Evolutionary conservation across 2,797 vertebrate species (phyloP), one percentile per base, ranked within the genome.

Genomic region (Harpagifer antarcticus): DNA sequence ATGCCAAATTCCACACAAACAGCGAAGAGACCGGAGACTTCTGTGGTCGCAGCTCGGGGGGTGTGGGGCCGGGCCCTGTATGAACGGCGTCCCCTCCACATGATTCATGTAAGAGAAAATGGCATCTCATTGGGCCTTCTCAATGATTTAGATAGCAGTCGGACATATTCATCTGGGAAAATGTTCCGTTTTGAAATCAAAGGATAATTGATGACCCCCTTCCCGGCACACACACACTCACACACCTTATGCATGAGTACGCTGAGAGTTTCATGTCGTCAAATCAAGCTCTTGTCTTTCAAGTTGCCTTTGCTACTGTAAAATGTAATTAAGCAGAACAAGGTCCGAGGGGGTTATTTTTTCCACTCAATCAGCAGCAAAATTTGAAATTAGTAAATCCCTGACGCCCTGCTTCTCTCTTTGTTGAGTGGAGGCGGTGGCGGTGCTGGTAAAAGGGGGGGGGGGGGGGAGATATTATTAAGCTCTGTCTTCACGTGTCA

Each of bases 271-370:
- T 87, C 60, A 65, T 79, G 88, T 90, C 72, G 72, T 89, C 76
- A 85, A 91, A 93, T 93, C 89, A 89, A 88, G 84, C 91, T 78
- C 91, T 93, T 86, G 91, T 94, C 91, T 94, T 93, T 95, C 90
- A 93, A 93, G 91, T 93, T 93, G 90, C 88, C 82, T 88, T 89
- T 79, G 84, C 86, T 84, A 79, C 91, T 88, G 90, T 93, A 92
- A 93, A 94, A 94, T 93, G 93, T 96, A 95, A 95, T 96, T 94
- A 95, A 95, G 91, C 90, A 91, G 93, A 94, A 94, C 91, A 92
- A 90, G 86, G 90, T 95, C 92, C 87, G 74, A 91, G 85, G 86
- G 91, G 88, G 86, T 85, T 87, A 76, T 83, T 86, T 87, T 88
- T 84, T 74, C 87, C 86, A 91, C 92, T 94, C 92, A 93, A 94